A percentile compares a stretch with the other conserved stretches of the same genome.
These are phyloP conservation scores for Andricus curvator DNA, from an alignment of 2,888 invertebrate species.

Conservation along the genomic window DNA sequence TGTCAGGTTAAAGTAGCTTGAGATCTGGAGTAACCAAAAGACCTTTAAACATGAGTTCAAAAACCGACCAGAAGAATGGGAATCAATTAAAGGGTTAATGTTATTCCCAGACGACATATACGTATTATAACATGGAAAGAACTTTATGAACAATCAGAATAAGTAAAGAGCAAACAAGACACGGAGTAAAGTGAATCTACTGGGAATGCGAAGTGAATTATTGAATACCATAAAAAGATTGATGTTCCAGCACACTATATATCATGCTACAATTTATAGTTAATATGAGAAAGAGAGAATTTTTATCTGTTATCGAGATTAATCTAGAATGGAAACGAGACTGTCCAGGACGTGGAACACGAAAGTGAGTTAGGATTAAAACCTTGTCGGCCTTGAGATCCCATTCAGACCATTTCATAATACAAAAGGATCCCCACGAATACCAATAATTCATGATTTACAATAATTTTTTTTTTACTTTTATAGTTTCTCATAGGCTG, in stretches of 20 bases:
- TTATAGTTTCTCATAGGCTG: neutral
- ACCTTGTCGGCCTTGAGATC: constrained; percentile 10
- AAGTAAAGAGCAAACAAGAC: neutral
- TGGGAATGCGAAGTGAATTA: neutral
- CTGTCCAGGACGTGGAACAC: neutral
- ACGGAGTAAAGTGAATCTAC: neutral
- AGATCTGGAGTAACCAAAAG: constrained; percentile 22
- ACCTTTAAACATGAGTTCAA: constrained; percentile 14
- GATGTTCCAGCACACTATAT: neutral
- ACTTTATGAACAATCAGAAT: neutral
- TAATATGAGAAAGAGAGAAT: neutral
- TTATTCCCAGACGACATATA: neutral
- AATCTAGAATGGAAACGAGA: neutral
- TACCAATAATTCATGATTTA: neutral
- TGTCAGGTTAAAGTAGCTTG: neutral
- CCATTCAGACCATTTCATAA: neutral
- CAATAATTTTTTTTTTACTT: too few species aligned
- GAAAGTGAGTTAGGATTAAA: neutral
- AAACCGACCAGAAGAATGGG: neutral
- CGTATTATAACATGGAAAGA: neutral
- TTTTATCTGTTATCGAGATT: neutral
- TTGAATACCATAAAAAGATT: neutral
- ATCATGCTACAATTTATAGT: neutral
- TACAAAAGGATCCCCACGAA: neutral
- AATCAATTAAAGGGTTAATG: neutral